These are phyloP conservation scores for Aptenodytes forsteri DNA, from an alignment of 2,113 vertebrate genomes.

Conservation along the genomic window DNA sequence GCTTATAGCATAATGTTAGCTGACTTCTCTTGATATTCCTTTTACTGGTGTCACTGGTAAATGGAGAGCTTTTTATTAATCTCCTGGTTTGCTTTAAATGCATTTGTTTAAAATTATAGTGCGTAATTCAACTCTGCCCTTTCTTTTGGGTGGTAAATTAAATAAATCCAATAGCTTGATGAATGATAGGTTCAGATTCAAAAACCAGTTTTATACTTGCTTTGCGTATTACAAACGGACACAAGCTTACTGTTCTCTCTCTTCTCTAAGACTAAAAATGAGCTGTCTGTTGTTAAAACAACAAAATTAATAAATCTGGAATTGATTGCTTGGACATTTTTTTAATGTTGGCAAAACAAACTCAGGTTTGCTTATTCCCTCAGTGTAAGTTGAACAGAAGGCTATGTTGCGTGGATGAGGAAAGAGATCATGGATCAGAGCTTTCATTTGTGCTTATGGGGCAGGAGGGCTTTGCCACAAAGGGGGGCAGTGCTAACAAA, in stretches of 20 bases:
- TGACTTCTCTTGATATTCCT: background rate
- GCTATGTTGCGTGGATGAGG: background rate
- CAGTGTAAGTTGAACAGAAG: background rate
- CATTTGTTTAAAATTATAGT: background rate
- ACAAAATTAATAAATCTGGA: background rate
- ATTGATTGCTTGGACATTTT: background rate
- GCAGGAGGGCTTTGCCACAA: fast-evolving
- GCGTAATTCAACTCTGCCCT: background rate
- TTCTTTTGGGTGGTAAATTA: background rate
- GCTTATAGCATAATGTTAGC: background rate
- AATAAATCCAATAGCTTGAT: background rate
- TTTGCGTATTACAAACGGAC: background rate
- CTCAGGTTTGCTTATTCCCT: background rate
- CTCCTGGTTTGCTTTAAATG: background rate
- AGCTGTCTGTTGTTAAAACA: background rate
- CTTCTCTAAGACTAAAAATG: background rate
- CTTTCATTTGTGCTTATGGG: background rate
- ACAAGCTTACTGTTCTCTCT: background rate
- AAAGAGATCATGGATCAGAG: background rate
- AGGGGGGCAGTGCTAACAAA: background rate
- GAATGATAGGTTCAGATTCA: background rate
- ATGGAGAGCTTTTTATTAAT: background rate
- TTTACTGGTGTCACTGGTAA: background rate
- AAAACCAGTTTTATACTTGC: background rate
- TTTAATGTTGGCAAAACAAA: background rate